Base-by-base conservation (phyloP, 2,113 vertebrate species). In the Phyllopteryx taeniolatus region DNA sequence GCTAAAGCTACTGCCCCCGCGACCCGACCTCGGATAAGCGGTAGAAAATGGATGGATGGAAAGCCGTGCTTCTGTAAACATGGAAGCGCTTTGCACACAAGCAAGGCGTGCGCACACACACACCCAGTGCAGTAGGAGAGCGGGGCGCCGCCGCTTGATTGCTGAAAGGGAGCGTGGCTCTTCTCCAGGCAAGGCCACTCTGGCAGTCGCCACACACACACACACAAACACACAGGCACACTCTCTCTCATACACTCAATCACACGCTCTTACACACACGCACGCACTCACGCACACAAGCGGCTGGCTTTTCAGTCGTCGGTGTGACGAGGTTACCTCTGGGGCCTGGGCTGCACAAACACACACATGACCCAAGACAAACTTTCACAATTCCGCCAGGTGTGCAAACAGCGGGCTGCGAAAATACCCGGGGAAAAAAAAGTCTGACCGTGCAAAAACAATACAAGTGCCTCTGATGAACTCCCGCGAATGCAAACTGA, bases 321-420 rank as follows among this genome's bases (percentile, higher is more conserved):
- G 86, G 89, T 79, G 71, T 86, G 86, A 85, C 77, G 88, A 87
- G 90, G 91, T 91, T 90, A 91, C 88, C 87, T 86, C 80, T 89
- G 81, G 87, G 91, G 86, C 88, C 86, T 43, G 78, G 83, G 85
- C 79, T 82, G 86, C 77, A 87, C 88, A 91, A 92, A 92, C 84
- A 92, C 86, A 91, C 86, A 78, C 85, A 84, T 90, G 90, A 90
- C 90, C 90, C 91, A 92, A 91, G 86, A 90, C 86, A 89, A 92
- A 91, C 91, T 90, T 88, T 90, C 80, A 84, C 83, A 81, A 90
- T 90, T 90, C 88, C 76, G 79, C 88, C 90, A 91, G 90, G 90
- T 92, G 90, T 86, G 90, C 85, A 92, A 91, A 90, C 87, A 89
- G 76, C 67, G 82, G 85, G 83, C 84, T 76, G 65, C 74, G 82